Conservation (phyloP, 2,797 vertebrate genomes). For the Xenops minutus region DNA sequence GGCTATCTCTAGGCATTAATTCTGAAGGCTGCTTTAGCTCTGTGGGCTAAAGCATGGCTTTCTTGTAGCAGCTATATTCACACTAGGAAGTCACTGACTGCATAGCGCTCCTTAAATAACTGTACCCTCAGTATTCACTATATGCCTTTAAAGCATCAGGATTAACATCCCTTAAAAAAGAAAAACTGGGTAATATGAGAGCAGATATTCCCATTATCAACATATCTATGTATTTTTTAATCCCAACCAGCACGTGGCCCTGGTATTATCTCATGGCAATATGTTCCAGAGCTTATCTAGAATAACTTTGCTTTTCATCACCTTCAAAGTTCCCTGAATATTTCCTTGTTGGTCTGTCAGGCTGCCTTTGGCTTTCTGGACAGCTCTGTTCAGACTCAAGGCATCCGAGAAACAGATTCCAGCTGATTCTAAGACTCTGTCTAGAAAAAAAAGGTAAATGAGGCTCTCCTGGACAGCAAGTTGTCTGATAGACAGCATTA, state of each 20-base stretch:
- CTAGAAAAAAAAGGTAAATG: background rate
- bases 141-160: constrained; percentile 13
- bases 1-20: background rate
- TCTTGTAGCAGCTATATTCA: background rate
- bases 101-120: constrained; percentile 13
- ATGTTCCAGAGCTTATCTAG: constrained; percentile 43
- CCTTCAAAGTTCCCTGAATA: constrained; percentile 22
- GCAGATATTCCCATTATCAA: constrained; percentile 49
- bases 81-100: background rate
- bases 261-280: constrained; percentile 22
- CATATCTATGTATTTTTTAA: constrained; percentile 46
- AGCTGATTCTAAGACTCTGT: background rate
- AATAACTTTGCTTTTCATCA: constrained; percentile 49
- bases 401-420: background rate
- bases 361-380: background rate
- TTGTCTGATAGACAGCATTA: background rate
- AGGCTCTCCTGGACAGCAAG: background rate
- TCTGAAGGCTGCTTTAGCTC: background rate
- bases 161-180: constrained; percentile 37
- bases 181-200: constrained; percentile 36
- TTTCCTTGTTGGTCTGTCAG: constrained; percentile 3
- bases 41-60: background rate
- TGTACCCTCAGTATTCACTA: background rate
- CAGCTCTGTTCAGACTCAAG: background rate
- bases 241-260: constrained; percentile 11